These are phyloP conservation scores for Drosophila fungiperda DNA, from an alignment of 2,888 invertebrate species.

Conservation along the genomic window DNA sequence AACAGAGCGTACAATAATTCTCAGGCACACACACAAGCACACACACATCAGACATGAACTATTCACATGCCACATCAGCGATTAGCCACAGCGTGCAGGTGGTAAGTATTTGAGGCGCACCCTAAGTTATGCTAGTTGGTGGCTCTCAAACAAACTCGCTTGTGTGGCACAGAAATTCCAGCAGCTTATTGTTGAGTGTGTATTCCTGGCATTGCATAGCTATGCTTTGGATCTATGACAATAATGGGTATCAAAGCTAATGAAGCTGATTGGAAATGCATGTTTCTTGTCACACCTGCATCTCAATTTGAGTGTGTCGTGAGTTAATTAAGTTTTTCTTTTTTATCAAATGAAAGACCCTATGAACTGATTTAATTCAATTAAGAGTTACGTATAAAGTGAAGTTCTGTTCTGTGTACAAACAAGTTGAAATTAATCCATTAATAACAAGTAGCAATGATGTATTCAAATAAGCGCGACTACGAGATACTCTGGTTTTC, in stretches of 20 bases:
- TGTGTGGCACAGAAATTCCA: slow-evolving; percentile 19
- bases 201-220: slow-evolving; percentile 10
- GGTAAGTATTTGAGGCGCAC: slow-evolving; percentile 35
- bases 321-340: not conserved
- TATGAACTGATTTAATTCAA: slow-evolving; percentile 10
- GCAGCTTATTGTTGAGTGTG: not conserved
- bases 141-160: slow-evolving; percentile 7
- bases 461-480: not conserved
- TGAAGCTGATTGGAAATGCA: not conserved
- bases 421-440: slow-evolving; percentile 44
- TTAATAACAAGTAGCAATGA: not conserved
- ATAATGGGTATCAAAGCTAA: not conserved
- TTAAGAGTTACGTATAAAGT: slow-evolving; percentile 8
- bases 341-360: not conserved
- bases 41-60: slow-evolving; percentile 15
- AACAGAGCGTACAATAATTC: not conserved
- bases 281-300: not conserved
- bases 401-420: not conserved
- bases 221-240: not conserved
- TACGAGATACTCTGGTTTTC: not conserved
- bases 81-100: slow-evolving; percentile 11
- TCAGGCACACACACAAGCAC: not conserved
- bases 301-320: not conserved
- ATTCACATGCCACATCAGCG: slow-evolving; percentile 1
- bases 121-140: slow-evolving; percentile 33